phyloP scores from a whole-genome alignment of 2,113 vertebrate genomes.

The Zosterops lateralis region DNA sequence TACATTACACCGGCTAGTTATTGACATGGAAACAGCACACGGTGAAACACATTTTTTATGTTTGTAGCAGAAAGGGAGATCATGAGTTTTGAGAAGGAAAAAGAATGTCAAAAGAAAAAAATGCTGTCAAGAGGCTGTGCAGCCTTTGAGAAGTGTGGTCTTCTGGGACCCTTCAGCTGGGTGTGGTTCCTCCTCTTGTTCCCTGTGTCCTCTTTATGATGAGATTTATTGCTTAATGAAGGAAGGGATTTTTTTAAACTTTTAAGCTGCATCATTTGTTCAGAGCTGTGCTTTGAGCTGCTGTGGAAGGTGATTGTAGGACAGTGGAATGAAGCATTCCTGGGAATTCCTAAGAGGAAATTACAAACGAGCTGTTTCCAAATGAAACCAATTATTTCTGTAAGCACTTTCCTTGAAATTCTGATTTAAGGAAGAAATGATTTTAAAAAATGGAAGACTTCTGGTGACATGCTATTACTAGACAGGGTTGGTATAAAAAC shows the following conservation, averaged over 20 bases:
- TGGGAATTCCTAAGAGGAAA: background rate
- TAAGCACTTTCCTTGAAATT: background rate
- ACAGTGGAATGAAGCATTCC: background rate
- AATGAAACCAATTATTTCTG: background rate
- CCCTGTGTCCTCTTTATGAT: background rate
- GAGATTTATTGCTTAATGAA: background rate
- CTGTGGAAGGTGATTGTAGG: background rate
- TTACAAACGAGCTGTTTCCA: background rate
- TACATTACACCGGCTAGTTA: background rate
- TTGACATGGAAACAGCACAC: background rate
- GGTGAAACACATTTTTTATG: background rate
- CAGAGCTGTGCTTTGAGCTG: background rate
- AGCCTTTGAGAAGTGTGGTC: background rate
- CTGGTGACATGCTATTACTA: background rate
- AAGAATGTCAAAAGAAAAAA: background rate
- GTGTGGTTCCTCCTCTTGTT: background rate
- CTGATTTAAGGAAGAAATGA: background rate
- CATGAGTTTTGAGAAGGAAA: background rate
- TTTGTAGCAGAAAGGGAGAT: background rate
- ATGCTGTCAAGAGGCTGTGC: background rate
- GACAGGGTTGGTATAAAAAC: background rate
- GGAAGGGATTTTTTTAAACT: background rate
- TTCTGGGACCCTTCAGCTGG: background rate
- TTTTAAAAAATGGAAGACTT: background rate
- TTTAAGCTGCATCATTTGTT: background rate